Evolutionary conservation across 1,140 invertebrate species (phyloP), one percentile per base, ranked within the genome.

Genomic region (Drosophila ficusphila): DNA sequence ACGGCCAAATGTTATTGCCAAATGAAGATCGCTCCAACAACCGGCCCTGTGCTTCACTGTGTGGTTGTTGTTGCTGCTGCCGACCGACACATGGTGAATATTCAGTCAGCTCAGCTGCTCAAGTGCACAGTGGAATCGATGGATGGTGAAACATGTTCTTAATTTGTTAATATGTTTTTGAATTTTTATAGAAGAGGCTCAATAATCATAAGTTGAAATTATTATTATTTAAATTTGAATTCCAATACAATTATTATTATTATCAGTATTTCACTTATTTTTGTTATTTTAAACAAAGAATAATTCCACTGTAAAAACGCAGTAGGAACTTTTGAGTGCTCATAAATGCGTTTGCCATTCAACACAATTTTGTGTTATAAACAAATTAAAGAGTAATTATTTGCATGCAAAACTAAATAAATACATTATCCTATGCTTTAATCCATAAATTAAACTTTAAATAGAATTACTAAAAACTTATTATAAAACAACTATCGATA

Each of bases 1-100:
- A 53, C 61, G 47, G 47, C 47, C 47, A 65, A 65, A 52, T 34
- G 47, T 53, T 31, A 65, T 65, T 65, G 64, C 29, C 23, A 46
- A 46, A 27, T 46, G 42, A 46, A 46, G 42, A 46, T 46, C 42
- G 27, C 42, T 46, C 23, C 41, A 44, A 44, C 41, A 44, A 44
- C 41, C 41, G 41, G 41, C 41, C 42, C 42, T 46, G 42, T 46
- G 25, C 8, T 44, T 4, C n/a, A 12, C 12, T 4, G 4, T 16
- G 42, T 11, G 23, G 23, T 44, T 44, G 41, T 44, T 44, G 41
- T 44, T 44, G 41, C 19, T 44, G 41, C 41, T 5, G 21, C 21
- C 41, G 39, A 36, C 41, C 19, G 41, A 21, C 41, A 14, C 21
- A 42, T 44, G 23, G 39, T 25, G 42, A 46, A 46, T 46, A 46